Conservation (phyloP, 2,113 vertebrate species). For the Eurystomus gularis region DNA sequence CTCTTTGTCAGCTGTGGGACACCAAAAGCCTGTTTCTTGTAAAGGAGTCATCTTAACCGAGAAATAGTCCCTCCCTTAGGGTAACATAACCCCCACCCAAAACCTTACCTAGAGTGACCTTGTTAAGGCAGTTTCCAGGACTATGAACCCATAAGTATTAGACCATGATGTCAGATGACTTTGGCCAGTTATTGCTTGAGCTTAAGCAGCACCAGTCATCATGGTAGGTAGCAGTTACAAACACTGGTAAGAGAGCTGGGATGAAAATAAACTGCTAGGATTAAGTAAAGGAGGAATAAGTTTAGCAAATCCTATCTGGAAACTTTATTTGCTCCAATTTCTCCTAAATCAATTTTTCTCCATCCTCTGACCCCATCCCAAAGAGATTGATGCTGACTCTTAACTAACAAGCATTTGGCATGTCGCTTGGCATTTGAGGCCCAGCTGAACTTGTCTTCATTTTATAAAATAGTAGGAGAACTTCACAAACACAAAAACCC, state of each 20-base stretch:
- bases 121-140: neutral
- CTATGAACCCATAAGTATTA: neutral
- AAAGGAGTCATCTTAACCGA: neutral
- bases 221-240: neutral
- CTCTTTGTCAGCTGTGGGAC: neutral
- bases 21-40: neutral
- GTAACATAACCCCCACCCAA: neutral
- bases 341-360: neutral
- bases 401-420: constrained; percentile 11
- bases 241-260: neutral
- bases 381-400: neutral
- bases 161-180: neutral
- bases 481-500: neutral
- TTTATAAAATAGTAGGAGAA: neutral
- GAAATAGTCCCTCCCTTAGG: neutral
- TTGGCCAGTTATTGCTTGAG: neutral
- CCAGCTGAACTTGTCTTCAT: neutral
- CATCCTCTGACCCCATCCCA: neutral
- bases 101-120: neutral
- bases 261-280: neutral
- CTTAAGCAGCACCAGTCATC: neutral
- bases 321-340: neutral
- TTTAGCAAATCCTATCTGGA: neutral
- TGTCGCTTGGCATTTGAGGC: neutral
- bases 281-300: neutral